Base-by-base conservation (phyloP, 2,113 vertebrate species). In the Haplochromis burtoni region DNA sequence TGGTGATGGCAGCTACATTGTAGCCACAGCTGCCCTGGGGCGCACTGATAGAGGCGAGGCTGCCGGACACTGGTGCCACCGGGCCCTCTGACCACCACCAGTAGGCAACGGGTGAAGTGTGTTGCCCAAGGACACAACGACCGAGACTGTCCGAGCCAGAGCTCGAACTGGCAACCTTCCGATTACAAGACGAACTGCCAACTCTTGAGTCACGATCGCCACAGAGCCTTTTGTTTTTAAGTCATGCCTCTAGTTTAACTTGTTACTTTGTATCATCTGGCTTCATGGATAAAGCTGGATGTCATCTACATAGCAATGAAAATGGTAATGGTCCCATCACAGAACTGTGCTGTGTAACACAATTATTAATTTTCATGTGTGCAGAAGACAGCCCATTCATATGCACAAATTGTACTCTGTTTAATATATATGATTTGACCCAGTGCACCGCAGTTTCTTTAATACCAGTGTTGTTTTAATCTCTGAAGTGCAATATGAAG, bases 81-180 rank as follows among this genome's bases (percentile, higher is more conserved):
- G 1, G n/a, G 6, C 53, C 53, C 53, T 54, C 53, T 54, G 53
- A 54, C 6, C 53, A 54, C 53, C 2, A 54, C 53, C 53, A 24
- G 53, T 24, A 1, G n/a, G 3, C 1, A 24, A 3, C 1, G 0
- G 53, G 53, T 24, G 2, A 54, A 24, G 53, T 24, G n/a, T 12
- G 1, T 54, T 2, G 53, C n/a, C 10, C 53, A 3, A 54, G n/a
- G 10, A 54, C 51, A 54, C 51, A 11, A 54, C 2, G 1, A 24
- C 10, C 1, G n/a, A 54, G n/a, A 12, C 10, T 54, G 2, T 0
- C n/a, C 0, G 0, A 54, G 53, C 10, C 0, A 0, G n/a, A 10
- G 10, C n/a, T 54, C 0, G 0, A 54, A 21, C 51, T 0, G 1
- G 2, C 53, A 53, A 11, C 19, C 0, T 0, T 11, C 19, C 2